phyloP scores from a whole-genome alignment of 2,888 invertebrate species.

The Thera obeliscata region DNA sequence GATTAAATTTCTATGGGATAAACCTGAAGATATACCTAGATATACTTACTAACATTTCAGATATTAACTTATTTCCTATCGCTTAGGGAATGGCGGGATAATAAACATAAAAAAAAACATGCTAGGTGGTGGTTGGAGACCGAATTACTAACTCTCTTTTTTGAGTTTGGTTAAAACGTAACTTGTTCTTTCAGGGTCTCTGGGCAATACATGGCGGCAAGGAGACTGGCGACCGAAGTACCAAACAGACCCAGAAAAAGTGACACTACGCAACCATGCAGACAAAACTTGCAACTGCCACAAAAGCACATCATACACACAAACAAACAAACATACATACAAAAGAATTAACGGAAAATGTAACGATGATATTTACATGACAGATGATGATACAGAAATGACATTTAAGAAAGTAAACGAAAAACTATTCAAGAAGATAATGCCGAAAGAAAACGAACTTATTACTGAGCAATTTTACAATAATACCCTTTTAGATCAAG shows the following conservation, averaged over 20 bases:
- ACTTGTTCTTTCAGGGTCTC: constrained; percentile 81
- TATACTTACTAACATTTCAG: no score
- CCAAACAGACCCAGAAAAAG: constrained; percentile 61
- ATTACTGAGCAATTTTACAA: constrained; percentile 73
- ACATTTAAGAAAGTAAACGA: constrained; percentile 54
- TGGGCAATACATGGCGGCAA: constrained; percentile 93
- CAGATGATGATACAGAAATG: constrained; percentile 40
- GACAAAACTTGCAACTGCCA: constrained; percentile 55
- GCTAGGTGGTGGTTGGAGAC: no score
- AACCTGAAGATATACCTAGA: no score
- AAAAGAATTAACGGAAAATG: constrained; percentile 20
- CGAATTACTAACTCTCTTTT: no score
- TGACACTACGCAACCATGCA: constrained; percentile 59
- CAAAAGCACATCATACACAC: constrained; percentile 29
- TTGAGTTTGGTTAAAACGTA: no score
- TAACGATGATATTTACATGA: constrained; percentile 33
- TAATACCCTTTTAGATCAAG: constrained; percentile 58
- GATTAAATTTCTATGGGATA: no score
- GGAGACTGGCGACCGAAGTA: constrained; percentile 86
- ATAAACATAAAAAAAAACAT: no score
- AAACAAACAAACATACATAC: constrained; percentile 10
- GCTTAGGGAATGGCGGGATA: no score
- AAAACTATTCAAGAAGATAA: constrained; percentile 54
- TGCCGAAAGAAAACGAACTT: constrained; percentile 63
- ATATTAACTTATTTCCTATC: no score